Percentiles rank a stretch among this genome's conserved stretches.
phyloP scores from a whole-genome alignment of 37 sponge, comb jelly and placozoan species.

The Mnemiopsis leidyi region DNA sequence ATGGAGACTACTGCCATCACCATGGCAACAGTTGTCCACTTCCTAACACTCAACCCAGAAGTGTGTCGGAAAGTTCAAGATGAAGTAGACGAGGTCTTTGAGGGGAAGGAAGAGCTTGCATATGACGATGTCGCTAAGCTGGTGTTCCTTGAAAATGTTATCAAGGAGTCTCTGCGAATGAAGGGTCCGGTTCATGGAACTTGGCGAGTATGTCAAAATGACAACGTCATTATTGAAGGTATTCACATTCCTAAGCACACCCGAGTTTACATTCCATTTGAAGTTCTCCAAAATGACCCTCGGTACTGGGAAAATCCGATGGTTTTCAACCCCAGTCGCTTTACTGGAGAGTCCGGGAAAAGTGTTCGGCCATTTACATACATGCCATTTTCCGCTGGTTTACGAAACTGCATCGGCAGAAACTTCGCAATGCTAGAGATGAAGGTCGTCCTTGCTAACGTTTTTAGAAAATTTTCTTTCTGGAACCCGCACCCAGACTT shows the following conservation, averaged over 20 bases:
- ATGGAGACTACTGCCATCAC: conserved; percentile 57
- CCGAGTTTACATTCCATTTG: not conserved
- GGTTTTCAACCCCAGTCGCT: not conserved
- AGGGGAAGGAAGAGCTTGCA: not conserved
- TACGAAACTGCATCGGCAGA: conserved; percentile 10
- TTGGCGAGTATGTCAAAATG: not conserved
- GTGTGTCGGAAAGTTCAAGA: not conserved
- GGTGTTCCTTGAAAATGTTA: not conserved
- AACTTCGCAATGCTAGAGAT: conserved; percentile 63
- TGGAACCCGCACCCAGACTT: not conserved
- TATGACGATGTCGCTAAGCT: conserved; percentile 3
- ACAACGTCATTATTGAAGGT: not conserved
- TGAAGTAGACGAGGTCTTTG: conserved; percentile 40
- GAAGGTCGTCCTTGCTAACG: not conserved
- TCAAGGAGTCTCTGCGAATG: conserved; percentile 51
- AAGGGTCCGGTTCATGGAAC: conserved; percentile 8
- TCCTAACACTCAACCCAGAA: conserved; percentile 8
- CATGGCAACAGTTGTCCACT: not conserved
- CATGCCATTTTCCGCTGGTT: not conserved
- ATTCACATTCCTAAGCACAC: not conserved
- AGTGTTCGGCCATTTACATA: not conserved
- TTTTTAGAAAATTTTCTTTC: not conserved
- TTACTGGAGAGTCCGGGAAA: not conserved
- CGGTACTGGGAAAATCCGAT: conserved; percentile 15
- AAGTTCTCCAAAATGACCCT: not conserved